phyloP scores from a whole-genome alignment of 2,888 invertebrate genomes.

The Leptarthrus brevirostris region DNA sequence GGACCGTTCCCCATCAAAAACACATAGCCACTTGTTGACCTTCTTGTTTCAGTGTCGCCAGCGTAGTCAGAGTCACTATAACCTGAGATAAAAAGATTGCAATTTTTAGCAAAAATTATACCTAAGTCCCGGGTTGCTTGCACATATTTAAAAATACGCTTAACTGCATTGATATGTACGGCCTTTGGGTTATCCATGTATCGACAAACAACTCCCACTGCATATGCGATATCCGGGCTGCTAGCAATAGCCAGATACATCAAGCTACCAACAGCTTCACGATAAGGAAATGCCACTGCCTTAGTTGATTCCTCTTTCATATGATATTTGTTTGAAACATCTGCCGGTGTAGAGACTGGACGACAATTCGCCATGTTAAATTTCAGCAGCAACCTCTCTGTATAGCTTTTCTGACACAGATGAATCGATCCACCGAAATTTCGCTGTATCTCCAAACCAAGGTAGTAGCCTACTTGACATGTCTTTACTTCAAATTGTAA shows the following conservation, averaged over 20 bases:
- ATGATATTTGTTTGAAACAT: slow-evolving; percentile 4
- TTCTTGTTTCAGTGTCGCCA: slow-evolving; percentile 45
- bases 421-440: no score
- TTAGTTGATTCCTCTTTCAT: no score
- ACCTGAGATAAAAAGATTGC: neutral
- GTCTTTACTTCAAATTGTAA: slow-evolving; percentile 48
- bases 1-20: neutral
- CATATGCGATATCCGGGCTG: slow-evolving; percentile 55
- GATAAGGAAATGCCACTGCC: no score
- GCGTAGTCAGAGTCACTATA: slow-evolving; percentile 40
- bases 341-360: no score
- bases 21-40: slow-evolving; percentile 51
- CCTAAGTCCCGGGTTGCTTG: neutral
- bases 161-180: slow-evolving; percentile 1
- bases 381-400: slow-evolving; percentile 49
- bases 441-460: no score
- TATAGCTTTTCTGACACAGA: no score
- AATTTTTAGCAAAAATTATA: no score
- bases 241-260: slow-evolving; percentile 55
- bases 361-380: no score
- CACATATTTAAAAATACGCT: no score
- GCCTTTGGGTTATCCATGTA: no score
- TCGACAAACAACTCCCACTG: slow-evolving; percentile 49
- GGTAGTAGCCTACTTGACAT: no score
- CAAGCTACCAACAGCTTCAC: slow-evolving; percentile 55